Conservation (phyloP, 2,113 vertebrate species). For the Xiphophorus couchianus region DNA sequence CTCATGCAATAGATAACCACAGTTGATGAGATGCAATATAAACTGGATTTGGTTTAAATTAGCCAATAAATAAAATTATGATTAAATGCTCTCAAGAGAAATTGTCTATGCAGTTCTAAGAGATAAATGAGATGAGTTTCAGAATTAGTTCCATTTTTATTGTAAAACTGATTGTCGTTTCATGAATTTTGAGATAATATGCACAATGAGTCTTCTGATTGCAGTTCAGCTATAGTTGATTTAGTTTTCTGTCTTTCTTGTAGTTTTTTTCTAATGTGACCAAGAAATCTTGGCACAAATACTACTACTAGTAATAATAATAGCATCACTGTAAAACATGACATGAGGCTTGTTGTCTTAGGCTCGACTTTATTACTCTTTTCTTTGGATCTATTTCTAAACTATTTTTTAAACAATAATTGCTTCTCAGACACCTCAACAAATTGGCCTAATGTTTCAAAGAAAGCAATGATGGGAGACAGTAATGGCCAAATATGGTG, state of each 20-base stretch:
- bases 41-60: background rate
- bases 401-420: conserved; percentile 5
- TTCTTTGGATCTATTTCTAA: background rate
- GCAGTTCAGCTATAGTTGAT: background rate
- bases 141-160: background rate
- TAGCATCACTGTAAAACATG: background rate
- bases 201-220: background rate
- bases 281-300: no score
- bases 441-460: conserved; percentile 2
- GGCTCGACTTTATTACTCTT: conserved; percentile 5
- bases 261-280: background rate
- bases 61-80: background rate
- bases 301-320: background rate
- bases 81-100: background rate
- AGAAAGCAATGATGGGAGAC: background rate
- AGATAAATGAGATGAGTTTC: background rate
- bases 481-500: background rate
- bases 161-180: background rate
- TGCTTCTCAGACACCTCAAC: background rate
- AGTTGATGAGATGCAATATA: background rate
- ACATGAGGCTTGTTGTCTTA: background rate
- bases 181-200: background rate
- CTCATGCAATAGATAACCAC: background rate
- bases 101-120: background rate
- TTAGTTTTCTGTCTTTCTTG: background rate